A percentile compares a stretch with the other conserved stretches of the same genome.
These are phyloP conservation scores for Etheostoma cragini DNA, from an alignment of 2,113 vertebrate genomes.

Conservation along the genomic window DNA sequence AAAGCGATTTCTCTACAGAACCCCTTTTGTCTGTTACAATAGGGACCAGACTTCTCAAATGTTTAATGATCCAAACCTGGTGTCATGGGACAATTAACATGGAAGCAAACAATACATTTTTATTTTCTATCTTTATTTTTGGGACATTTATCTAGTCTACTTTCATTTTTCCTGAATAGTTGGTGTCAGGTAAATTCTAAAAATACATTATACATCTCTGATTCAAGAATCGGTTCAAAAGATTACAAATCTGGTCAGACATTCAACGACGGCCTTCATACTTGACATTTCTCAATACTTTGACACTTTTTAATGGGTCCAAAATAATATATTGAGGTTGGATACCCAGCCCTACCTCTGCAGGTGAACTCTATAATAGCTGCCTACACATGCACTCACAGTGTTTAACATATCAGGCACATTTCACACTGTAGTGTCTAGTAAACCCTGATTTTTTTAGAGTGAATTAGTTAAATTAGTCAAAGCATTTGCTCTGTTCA, in stretches of 20 bases:
- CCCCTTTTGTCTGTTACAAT: too few species aligned
- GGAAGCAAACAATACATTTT: not conserved
- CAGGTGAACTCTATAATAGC: not conserved
- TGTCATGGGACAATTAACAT: not conserved
- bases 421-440: not conserved
- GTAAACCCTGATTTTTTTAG: not conserved
- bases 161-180: not conserved
- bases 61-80: not conserved
- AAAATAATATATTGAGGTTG: not conserved
- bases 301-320: not conserved
- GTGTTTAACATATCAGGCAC: conserved; percentile 1
- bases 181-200: not conserved
- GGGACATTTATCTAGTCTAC: not conserved
- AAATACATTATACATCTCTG: too few species aligned
- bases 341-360: conserved; percentile 20
- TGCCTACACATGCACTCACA: conserved; percentile 1
- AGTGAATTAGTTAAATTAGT: not conserved
- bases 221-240: not conserved
- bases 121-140: not conserved
- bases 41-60: not conserved
- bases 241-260: not conserved
- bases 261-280: not conserved
- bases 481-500: conserved; percentile 40
- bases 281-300: not conserved
- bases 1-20: too few species aligned